Evolutionary conservation across 2,888 invertebrate species (phyloP).

Genomic region (Leucophenga montana): DNA sequence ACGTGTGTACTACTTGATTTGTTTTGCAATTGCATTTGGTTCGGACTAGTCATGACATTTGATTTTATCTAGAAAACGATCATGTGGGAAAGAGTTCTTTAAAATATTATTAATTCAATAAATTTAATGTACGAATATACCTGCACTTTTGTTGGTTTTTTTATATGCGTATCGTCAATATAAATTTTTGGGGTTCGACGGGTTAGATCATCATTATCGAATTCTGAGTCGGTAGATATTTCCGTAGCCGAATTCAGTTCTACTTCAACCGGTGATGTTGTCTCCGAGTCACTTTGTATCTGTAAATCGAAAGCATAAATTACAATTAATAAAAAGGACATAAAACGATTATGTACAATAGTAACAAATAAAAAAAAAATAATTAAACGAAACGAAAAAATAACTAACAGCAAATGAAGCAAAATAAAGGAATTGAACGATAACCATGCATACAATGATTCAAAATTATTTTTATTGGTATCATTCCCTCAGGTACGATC

Average conservation of each 20-base stretch:
- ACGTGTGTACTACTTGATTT: conserved; percentile 39
- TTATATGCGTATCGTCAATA: conserved; percentile 79
- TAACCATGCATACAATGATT: too few relatives aligned
- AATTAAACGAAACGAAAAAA: conserved; percentile 40
- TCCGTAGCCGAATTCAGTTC: conserved; percentile 91
- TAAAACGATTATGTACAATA: neutral
- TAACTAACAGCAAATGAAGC: conserved; percentile 17
- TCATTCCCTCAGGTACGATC: conserved; percentile 72
- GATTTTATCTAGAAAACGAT: conserved; percentile 66
- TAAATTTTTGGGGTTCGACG: conserved; percentile 83
- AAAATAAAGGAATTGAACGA: too few relatives aligned
- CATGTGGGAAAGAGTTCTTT: too few relatives aligned
- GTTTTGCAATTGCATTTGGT: conserved; percentile 43
- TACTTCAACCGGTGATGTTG: conserved; percentile 81
- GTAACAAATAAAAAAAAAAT: conserved; percentile 39
- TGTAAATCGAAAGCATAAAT: conserved; percentile 65
- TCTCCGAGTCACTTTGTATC: conserved; percentile 80
- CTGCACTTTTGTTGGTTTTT: conserved; percentile 79
- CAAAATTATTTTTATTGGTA: neutral
- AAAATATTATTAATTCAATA: neutral
- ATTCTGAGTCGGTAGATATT: conserved; percentile 94
- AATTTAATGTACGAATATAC: conserved; percentile 69
- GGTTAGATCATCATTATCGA: conserved; percentile 85
- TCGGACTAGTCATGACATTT: conserved; percentile 58
- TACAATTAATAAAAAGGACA: neutral